phyloP scores from a whole-genome alignment of 2,888 invertebrate genomes.

The Miltochrista miniata region DNA sequence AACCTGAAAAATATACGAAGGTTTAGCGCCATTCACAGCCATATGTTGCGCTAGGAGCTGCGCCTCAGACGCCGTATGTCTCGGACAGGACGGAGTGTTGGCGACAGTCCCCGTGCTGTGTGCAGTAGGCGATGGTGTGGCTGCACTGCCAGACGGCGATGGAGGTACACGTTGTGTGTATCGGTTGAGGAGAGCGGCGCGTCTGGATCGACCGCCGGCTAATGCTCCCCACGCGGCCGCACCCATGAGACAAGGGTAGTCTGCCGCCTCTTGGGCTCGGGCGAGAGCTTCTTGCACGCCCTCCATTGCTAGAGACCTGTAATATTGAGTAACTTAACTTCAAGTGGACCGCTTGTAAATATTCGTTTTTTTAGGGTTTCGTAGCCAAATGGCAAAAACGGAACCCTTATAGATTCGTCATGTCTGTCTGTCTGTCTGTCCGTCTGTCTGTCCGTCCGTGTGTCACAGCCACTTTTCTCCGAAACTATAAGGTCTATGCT shows the following conservation, averaged over 20 bases:
- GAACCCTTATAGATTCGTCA: no score
- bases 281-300: conserved; percentile 94
- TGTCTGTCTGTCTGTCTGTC: no score
- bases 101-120: conserved; percentile 6
- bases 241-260: conserved; percentile 87
- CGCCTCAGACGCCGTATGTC: conserved; percentile 89
- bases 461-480: no score
- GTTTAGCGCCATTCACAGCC: conserved; percentile 86
- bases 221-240: conserved; percentile 78
- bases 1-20: conserved; percentile 85
- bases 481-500: no score
- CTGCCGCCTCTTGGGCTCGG: conserved; percentile 94
- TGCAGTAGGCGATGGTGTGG: conserved; percentile 89
- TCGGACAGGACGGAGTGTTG: conserved; percentile 86
- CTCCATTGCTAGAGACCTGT: conserved; percentile 89
- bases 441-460: no score
- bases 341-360: not conserved
- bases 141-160: conserved; percentile 89
- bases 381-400: no score
- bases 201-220: conserved; percentile 21
- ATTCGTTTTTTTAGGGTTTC: no score
- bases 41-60: conserved; percentile 92
- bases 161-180: conserved; percentile 90
- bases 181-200: conserved; percentile 62
- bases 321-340: not conserved